A percentile compares a stretch with the other conserved stretches of the same genome.
These are phyloP conservation scores for Alauda arvensis DNA, from an alignment of 2,797 vertebrate genomes.

Conservation along the genomic window DNA sequence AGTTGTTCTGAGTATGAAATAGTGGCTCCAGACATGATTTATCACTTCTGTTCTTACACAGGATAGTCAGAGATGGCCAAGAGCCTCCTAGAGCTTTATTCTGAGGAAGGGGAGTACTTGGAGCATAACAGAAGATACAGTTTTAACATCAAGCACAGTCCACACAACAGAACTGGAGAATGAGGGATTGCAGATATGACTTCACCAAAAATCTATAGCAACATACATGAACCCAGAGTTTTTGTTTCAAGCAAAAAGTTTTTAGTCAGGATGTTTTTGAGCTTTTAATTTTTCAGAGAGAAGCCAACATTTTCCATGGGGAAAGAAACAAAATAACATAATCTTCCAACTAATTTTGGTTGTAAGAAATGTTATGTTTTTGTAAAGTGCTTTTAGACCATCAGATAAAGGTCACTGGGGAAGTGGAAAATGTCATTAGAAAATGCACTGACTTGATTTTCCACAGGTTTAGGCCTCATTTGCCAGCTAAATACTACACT, in stretches of 20 bases:
- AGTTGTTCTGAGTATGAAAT: neutral
- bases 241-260: neutral
- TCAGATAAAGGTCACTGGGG: conserved; percentile 46
- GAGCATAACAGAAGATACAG: neutral
- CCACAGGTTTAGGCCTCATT: conserved; percentile 49
- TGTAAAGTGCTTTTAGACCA: conserved; percentile 42
- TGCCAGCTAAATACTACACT: conserved; percentile 35
- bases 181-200: neutral
- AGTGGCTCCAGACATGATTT: neutral
- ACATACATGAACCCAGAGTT: neutral
- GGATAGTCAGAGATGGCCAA: neutral
- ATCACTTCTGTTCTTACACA: neutral
- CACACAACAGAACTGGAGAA: neutral
- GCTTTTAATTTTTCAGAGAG: conserved; percentile 2
- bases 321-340: conserved; percentile 24
- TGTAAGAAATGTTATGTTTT: conserved; percentile 35
- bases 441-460: conserved; percentile 58
- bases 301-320: conserved; percentile 16
- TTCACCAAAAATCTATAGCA: neutral
- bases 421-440: conserved; percentile 51
- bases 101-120: neutral
- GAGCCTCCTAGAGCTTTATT: neutral
- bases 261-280: neutral
- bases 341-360: conserved; percentile 12
- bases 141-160: neutral